Evolutionary conservation across 2,888 invertebrate genomes (phyloP).

Genomic region (Drosophila emarginata): DNA sequence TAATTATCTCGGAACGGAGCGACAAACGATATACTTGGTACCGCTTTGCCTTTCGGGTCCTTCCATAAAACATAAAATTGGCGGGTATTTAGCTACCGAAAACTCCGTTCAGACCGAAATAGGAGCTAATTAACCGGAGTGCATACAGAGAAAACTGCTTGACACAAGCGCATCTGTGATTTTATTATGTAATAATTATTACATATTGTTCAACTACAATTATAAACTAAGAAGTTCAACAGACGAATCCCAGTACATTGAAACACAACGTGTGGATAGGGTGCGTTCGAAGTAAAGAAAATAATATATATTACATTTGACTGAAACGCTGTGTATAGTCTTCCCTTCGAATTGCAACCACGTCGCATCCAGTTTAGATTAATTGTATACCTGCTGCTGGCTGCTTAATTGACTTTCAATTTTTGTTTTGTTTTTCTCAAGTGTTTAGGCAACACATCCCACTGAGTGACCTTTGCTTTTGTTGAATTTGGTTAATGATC

Average conservation of each 20-base stretch:
- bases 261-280: neutral
- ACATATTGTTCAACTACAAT: too few species aligned
- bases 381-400: neutral
- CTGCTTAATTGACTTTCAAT: conserved; percentile 5
- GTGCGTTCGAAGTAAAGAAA: too few species aligned
- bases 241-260: neutral
- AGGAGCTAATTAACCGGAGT: neutral
- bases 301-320: neutral
- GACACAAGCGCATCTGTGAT: neutral
- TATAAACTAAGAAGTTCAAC: too few species aligned
- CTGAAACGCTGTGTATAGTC: neutral
- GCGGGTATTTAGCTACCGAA: too few species aligned
- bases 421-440: neutral
- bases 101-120: too few species aligned
- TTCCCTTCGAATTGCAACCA: neutral
- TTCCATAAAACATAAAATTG: too few species aligned
- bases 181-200: neutral
- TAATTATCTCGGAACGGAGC: too few species aligned
- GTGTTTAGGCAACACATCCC: conserved; percentile 3
- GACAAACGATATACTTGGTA: too few species aligned
- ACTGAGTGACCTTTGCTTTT: conserved; percentile 37
- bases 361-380: neutral
- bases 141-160: conserved; percentile 29
- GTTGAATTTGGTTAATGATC: conserved; percentile 26
- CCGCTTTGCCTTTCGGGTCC: too few species aligned